These are phyloP conservation scores for Acrossocheilus wenchowensis DNA, from an alignment of 2,797 vertebrate genomes.

Conservation along the genomic window DNA sequence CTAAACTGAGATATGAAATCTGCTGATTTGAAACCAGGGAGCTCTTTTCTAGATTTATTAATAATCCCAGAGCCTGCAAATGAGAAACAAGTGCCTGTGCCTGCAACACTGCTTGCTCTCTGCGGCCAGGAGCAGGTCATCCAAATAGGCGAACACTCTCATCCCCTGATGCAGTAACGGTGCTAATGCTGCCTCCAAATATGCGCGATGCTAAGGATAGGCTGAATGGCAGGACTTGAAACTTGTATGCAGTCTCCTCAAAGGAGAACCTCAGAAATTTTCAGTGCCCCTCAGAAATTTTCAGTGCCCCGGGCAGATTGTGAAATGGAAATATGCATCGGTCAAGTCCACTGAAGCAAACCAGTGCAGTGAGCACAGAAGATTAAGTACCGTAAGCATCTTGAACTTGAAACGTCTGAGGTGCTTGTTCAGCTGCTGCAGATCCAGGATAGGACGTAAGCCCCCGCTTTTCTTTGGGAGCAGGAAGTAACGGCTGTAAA, in stretches of 20 bases:
- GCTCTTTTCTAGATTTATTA: background rate
- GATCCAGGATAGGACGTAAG: background rate
- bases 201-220: accelerated
- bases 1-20: background rate
- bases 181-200: background rate
- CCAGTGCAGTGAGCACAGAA: background rate
- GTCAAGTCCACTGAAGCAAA: background rate
- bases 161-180: background rate
- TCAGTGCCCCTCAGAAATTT: background rate
- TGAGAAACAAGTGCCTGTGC: background rate
- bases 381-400: background rate
- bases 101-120: background rate
- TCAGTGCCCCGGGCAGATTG: background rate
- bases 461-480: background rate
- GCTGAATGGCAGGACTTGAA: background rate
- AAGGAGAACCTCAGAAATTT: background rate
- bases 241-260: background rate
- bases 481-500: background rate
- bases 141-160: background rate
- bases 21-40: background rate
- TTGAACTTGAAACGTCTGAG: background rate
- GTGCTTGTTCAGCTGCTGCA: background rate
- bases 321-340: background rate
- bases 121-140: background rate
- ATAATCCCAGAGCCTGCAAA: background rate